Evolutionary conservation across 2,113 vertebrate genomes (phyloP), one percentile per base, ranked within the genome.

Genomic region (Picathartes gymnocephalus): DNA sequence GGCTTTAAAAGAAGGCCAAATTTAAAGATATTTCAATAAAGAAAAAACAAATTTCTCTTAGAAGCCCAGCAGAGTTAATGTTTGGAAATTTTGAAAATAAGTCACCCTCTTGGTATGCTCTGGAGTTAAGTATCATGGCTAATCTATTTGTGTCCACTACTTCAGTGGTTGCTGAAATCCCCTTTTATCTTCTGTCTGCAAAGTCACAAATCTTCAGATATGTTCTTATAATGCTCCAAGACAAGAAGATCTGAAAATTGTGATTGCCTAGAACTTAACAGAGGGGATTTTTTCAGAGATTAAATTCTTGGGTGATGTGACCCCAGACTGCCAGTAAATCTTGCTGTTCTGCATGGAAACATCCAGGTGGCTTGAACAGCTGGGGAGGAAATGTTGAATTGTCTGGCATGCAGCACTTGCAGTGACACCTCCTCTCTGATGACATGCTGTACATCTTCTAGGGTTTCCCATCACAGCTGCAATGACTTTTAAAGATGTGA

Each of bases 261-360:
- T 90, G 28, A 47, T 81, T 71, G 31, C 56, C 47, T 74, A 51
- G 62, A 92, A 90, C 1, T 62, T 68, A 56, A 56, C 27, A 45
- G 3, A 19, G 51, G 51, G 40, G 7, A 62, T 22, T 85, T 91
- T 89, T 92, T 74, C 70, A 60, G 54, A 88, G 73, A n/a, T 76
- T n/a, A 96, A 91, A 85, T 78, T 88, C 71, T 68, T 8, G 2
- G 13, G 8, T 90, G 64, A 86, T 68, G 45, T 0, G 7, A 68
- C 53, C 48, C 64, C 35, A 88, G 66, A 27, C 51, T 93, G 47
- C 17, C 87, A 90, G 92, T 86, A 95, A 96, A 77, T 92, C 77
- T 69, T 81, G 4, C 13, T 86, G 4, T 74, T 92, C 40, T 70
- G 4, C 40, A 18, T 40, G 25, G 79, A 90, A 86, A 71, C 24